Conservation (phyloP, 2,888 invertebrate genomes). For the Aphelenchoides bicaudatus region DNA sequence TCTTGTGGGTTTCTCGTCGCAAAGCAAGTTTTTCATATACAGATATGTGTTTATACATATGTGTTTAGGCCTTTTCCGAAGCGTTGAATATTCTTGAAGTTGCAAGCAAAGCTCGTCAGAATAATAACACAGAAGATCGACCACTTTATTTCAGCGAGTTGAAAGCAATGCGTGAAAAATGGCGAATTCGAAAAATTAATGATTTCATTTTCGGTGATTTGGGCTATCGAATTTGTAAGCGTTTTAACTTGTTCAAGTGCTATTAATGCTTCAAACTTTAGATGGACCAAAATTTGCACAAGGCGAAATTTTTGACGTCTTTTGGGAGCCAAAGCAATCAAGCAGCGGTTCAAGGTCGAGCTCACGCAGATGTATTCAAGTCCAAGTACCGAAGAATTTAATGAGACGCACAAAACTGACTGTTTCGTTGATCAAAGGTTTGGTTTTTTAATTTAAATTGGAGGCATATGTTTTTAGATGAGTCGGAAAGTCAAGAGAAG, state of each 20-base stretch:
- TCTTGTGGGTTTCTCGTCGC: conserved; percentile 47
- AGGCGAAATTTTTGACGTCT: conserved; percentile 28
- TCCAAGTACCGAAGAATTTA: conserved; percentile 49
- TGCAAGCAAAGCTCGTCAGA: conserved; percentile 1
- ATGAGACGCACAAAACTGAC: conserved; percentile 38
- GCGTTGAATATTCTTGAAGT: conserved; percentile 40
- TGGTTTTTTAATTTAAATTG: not conserved
- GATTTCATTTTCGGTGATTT: conserved; percentile 51
- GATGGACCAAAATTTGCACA: conserved; percentile 30
- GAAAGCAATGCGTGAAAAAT: conserved; percentile 49
- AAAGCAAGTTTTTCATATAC: conserved; percentile 23
- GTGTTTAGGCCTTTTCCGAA: conserved; percentile 43
- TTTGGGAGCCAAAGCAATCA: conserved; percentile 24
- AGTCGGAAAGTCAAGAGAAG: conserved; percentile 17
- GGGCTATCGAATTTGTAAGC: conserved; percentile 49
- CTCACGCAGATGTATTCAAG: conserved; percentile 28
- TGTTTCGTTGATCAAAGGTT: conserved; percentile 34
- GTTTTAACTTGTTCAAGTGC: not conserved
- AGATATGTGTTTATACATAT: not conserved
- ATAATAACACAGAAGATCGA: conserved; percentile 25
- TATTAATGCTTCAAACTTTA: conserved; percentile 15
- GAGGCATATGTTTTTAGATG: conserved; percentile 20
- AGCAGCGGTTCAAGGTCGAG: too few relatives aligned
- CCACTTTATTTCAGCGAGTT: conserved; percentile 47
- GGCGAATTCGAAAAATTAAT: conserved; percentile 51